Base-by-base conservation (phyloP, 2,888 invertebrate species). In the Masnerella sp. region DNA sequence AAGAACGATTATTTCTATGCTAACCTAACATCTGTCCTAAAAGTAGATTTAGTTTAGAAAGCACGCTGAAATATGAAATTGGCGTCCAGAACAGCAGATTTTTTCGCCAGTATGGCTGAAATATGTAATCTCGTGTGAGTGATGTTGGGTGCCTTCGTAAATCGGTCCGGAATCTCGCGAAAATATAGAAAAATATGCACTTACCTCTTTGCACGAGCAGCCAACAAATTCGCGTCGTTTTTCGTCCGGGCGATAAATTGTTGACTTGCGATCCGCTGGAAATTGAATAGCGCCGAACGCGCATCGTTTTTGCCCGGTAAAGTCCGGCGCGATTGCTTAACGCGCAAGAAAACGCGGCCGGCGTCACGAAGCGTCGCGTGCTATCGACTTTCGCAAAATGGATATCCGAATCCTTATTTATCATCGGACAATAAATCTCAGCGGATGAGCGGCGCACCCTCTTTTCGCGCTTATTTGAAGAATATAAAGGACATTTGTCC, bases 341-440 rank as follows among this genome's bases (percentile, higher is more conserved):
- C 43, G 68, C 43, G 58, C 51, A 56, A 65, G 54, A 61, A 69
- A 69, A 47, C 56, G 40, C 61, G 47, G 47, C 43, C 34, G 25
- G 68, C 68, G 54, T 59, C 52, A 54, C 62, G 47, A 62, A 54
- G 30, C 47, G 61, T 69, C 61, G 52, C 49, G 56, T 62, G 62
- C 56, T 70, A 69, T 68, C 68, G 68, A 68, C 68, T 68, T 59
- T 68, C 49, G 67, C 58, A 51, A 59, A 68, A 68, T 68, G 67
- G 58, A 68, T 68, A 68, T 68, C 59, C 49, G 59, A 38, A 52
- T 59, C 68, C 69, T 64, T 71, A 64, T 71, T 58, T 71, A 71
- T 71, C 70, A 71, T 71, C 58, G 42, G 22, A 58, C 64, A 58
- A 71, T 71, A 71, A 64, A 71, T 71, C 64, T 52, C 22, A 45